Percentiles rank a stretch among this genome's conserved stretches.
These are phyloP conservation scores for Helicolenus hilgendorfi DNA, from an alignment of 2,797 vertebrate genomes.

Conservation along the genomic window DNA sequence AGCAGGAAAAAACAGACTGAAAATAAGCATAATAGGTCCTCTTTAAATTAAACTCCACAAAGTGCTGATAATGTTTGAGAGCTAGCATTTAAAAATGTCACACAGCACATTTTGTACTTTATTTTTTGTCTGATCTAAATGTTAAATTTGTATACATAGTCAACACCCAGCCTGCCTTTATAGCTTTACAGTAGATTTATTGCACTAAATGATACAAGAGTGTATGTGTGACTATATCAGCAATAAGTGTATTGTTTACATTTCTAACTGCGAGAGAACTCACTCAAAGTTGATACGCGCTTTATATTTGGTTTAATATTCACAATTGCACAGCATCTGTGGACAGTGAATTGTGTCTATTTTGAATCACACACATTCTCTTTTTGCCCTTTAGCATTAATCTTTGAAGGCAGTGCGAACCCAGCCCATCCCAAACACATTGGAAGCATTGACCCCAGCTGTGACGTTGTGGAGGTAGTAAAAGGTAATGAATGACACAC, in stretches of 20 bases:
- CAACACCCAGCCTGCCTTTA: neutral
- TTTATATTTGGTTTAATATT: neutral
- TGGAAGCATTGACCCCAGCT: slow-evolving; percentile 98
- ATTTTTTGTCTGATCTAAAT: neutral
- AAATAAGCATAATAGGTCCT: no score
- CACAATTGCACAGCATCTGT: neutral
- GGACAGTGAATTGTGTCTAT: neutral
- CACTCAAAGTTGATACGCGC: neutral
- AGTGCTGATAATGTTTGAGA: neutral
- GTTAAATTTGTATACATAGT: neutral
- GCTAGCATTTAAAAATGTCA: neutral
- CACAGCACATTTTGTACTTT: neutral
- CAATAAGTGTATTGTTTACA: neutral
- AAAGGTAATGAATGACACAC: slow-evolving; percentile 90
- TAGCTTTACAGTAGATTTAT: neutral
- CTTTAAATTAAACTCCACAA: neutral
- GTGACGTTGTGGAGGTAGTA: slow-evolving; percentile 95
- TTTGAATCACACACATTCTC: neutral
- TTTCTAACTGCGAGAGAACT: neutral
- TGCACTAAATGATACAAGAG: neutral
- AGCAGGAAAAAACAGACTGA: no score
- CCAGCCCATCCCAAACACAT: slow-evolving; percentile 97
- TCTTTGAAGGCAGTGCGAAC: slow-evolving; percentile 94
- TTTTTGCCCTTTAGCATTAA: slow-evolving; percentile 90
- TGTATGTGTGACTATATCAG: neutral